phyloP scores from a whole-genome alignment of 2,888 invertebrate species.

The Julus scandinavius region DNA sequence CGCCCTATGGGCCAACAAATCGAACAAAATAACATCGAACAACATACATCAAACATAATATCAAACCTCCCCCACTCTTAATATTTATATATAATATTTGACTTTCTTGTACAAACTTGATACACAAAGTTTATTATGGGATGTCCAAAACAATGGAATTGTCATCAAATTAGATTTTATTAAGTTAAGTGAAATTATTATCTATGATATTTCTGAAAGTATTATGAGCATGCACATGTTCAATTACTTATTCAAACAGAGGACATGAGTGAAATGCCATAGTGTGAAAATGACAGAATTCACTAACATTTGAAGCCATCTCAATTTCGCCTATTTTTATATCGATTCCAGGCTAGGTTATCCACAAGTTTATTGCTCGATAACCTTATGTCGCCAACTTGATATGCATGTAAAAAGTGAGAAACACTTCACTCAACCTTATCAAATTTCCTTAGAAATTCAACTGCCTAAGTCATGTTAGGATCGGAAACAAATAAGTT shows the following conservation, averaged over 20 bases:
- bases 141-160: too few species aligned
- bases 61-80: too few species aligned
- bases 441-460: background rate
- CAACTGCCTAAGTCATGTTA: background rate
- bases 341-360: constrained; percentile 15
- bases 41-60: too few species aligned
- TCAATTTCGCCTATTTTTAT: background rate
- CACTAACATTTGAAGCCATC: background rate
- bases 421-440: background rate
- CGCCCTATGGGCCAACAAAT: too few species aligned
- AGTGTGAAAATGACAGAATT: background rate
- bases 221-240: background rate
- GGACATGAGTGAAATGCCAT: background rate
- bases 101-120: too few species aligned
- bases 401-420: constrained; percentile 5
- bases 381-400: constrained; percentile 34
- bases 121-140: too few species aligned
- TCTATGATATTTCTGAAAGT: background rate
- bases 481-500: constrained; percentile 24
- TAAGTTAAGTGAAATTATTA: background rate
- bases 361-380: background rate
- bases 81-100: too few species aligned
- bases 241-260: background rate
- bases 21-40: too few species aligned
- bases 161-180: background rate